phyloP scores from a whole-genome alignment of 2,113 vertebrate genomes.

The Nycticorax nycticorax region DNA sequence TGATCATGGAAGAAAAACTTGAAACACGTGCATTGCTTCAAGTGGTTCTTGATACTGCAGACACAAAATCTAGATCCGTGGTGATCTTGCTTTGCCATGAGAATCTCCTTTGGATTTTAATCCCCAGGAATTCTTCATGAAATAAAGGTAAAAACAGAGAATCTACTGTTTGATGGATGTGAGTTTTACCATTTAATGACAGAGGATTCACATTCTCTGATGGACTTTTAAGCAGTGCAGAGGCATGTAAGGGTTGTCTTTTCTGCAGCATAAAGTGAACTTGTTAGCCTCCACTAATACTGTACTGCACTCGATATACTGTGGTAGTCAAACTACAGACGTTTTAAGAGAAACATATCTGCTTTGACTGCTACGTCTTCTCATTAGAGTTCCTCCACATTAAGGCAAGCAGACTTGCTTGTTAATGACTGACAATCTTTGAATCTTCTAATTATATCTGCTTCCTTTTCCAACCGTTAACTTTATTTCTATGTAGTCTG shows the following conservation, averaged over 20 bases:
- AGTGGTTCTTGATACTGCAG: conserved; percentile 31
- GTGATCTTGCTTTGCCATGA: conserved; percentile 25
- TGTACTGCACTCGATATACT: neutral
- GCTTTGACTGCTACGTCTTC: neutral
- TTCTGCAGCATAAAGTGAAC: neutral
- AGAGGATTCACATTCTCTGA: conserved; percentile 13
- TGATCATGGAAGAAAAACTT: conserved; percentile 37
- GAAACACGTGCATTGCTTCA: neutral
- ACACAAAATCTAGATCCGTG: conserved; percentile 13
- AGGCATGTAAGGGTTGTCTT: neutral
- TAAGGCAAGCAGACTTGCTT: neutral
- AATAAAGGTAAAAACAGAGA: neutral
- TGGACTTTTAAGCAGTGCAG: neutral
- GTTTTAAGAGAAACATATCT: neutral
- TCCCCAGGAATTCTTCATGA: conserved; percentile 34
- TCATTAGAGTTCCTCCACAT: neutral
- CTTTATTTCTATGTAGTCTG: neutral
- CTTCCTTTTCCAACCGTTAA: neutral
- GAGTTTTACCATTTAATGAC: conserved; percentile 23
- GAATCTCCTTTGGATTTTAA: conserved; percentile 19
- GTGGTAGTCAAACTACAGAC: neutral
- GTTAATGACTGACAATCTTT: neutral
- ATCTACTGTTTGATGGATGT: conserved; percentile 37
- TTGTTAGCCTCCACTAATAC: neutral
- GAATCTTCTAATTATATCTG: neutral